Base-by-base conservation (phyloP, 2,888 invertebrate genomes). In the Aphidoletes aphidimyza region DNA sequence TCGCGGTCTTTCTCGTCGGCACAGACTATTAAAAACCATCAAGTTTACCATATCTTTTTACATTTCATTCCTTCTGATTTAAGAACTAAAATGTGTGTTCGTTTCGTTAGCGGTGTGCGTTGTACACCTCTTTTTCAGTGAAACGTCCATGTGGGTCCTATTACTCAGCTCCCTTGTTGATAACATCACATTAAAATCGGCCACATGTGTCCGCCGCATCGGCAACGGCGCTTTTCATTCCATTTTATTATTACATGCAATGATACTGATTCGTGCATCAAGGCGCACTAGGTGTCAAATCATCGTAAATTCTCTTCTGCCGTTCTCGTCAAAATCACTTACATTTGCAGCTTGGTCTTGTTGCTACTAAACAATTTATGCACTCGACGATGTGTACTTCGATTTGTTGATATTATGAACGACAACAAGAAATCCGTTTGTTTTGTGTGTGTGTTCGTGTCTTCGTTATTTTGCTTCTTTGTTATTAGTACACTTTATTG, bases 121-220 rank as follows among this genome's bases (percentile, higher is more conserved):
- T n/a, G n/a, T n/a, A n/a, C n/a, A n/a, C n/a, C n/a, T n/a, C n/a
- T n/a, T n/a, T n/a, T n/a, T n/a, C n/a, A n/a, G n/a, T 34, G 30
- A 30, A 11, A 22, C 22, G 14, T 69, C 34, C 69, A 69, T 69
- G 69, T 69, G 69, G 54, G 69, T 69, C 69, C 69, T 30, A 69
- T 69, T 69, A 69, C 69, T 69, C 69, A 30, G 69, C n/a, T 69
- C 69, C 69, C 69, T 30, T 69, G 69, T 34, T 69, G 69, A 69
- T 30, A 30, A 30, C 11, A 69, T 3, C 30, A 14, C 69, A 69
- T 69, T 69, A 69, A 69, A 69, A 69, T 30, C n/a, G 69, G 69
- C 69, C 69, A 69, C 69, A 69, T 69, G 69, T 69, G 69, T 69
- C 34, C 69, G 69, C 34, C 69, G 69, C 30, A 30, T 34, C 8